Evolutionary conservation across 2,888 invertebrate genomes (phyloP), one percentile per base, ranked within the genome.

Genomic region (Euplexia lucipara): DNA sequence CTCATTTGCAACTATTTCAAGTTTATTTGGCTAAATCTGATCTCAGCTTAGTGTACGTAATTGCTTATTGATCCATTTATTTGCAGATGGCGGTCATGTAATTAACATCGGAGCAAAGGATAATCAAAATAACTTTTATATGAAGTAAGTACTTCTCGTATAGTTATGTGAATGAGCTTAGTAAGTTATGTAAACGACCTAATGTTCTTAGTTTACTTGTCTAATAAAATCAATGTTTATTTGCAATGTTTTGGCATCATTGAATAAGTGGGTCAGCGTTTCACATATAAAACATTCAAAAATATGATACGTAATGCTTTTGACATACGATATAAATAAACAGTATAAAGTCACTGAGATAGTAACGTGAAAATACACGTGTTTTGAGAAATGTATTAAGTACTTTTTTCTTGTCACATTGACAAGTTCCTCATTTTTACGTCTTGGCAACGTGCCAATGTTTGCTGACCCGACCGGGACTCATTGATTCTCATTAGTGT

Each of bases 201-300:
- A n/a, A n/a, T 26, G 5, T 37, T 16, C 20, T 41, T 42, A 54
- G 41, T 49, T 37, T 10, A n/a, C 8, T 57, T 32, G 52, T n/a
- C 26, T 54, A 54, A 39, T 70, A 66, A 70, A 76, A 60, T 34
- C n/a, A 57, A 52, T 59, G 48, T 69, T 62, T 65, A 59, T 64
- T 60, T 39, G 45, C 47, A 16, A 26, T 54, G 61, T 65, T 78
- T 37, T 44, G 16, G n/a, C 18, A 51, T 56, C 32, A 48, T 49
- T 57, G 26, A 53, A 35, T 57, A 70, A 66, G 32, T 53, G 16
- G 65, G 59, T 61, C 70, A 72, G 26, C 9, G 2, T 37, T 32
- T 57, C 47, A 56, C 44, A 47, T 32, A 48, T 56, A 16, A 35
- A 58, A 53, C 16, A 26, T 37, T 14, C 44, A 37, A 41, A 48